Evolutionary conservation across 2,113 vertebrate genomes (phyloP).

Genomic region (Ctenomys sociabilis): DNA sequence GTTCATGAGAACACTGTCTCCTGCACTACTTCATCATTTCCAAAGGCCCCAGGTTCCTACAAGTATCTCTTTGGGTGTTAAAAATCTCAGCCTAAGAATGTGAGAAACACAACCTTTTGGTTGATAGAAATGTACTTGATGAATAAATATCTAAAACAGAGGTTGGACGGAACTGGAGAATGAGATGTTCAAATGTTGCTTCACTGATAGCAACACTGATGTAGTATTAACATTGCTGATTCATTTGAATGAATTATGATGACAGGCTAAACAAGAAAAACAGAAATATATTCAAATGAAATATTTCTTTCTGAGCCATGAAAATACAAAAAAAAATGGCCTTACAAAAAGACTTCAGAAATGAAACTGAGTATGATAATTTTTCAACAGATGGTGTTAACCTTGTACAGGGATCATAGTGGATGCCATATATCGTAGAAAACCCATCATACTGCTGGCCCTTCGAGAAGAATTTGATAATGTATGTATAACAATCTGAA

Average conservation of each 20-base stretch:
- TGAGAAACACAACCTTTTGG: neutral
- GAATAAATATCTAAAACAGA: neutral
- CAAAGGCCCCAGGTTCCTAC: neutral
- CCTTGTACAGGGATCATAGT: neutral
- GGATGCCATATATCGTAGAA: neutral
- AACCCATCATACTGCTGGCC: neutral
- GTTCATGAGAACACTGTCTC: neutral
- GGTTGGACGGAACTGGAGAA: neutral
- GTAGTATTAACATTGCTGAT: neutral
- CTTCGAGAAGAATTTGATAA: neutral
- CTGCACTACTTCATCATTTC: neutral
- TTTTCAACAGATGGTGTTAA: neutral
- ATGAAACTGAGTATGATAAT: neutral
- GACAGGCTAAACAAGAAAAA: neutral
- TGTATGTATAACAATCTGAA: neutral
- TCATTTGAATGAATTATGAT: neutral
- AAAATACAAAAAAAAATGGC: neutral
- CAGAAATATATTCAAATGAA: neutral
- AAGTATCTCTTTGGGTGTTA: neutral
- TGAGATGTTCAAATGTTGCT: neutral
- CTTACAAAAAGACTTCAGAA: neutral
- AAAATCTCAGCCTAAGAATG: neutral
- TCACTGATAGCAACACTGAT: neutral
- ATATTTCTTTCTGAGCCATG: neutral
- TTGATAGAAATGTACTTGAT: neutral